These are phyloP conservation scores for Archegozetes longisetosus DNA, from an alignment of 1,140 invertebrate genomes.

Conservation along the genomic window DNA sequence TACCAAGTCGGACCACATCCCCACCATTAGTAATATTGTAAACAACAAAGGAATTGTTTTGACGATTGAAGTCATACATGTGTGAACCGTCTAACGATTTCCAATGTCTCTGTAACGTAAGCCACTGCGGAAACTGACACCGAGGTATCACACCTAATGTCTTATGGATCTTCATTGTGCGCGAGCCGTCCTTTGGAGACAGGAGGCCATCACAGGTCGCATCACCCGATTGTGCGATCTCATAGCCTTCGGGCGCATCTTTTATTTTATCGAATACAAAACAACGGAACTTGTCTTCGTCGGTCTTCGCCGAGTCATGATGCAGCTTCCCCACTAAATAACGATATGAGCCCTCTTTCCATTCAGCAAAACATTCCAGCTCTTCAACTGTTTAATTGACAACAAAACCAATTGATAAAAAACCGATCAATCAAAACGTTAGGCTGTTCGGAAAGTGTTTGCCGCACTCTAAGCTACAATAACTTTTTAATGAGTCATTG, in stretches of 20 bases:
- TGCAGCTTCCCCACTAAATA: slow-evolving; percentile 59
- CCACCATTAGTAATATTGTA: slow-evolving; percentile 14
- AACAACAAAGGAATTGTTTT: slow-evolving; percentile 20
- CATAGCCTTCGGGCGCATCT: slow-evolving; percentile 39
- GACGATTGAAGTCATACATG: slow-evolving; percentile 18
- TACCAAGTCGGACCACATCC: slow-evolving; percentile 14
- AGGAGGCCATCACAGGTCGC: slow-evolving; percentile 71
- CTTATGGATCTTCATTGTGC: slow-evolving; percentile 52
- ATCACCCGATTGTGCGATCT: slow-evolving; percentile 68
- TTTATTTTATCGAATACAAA: slow-evolving; percentile 38
- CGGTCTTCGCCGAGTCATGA: slow-evolving; percentile 65
- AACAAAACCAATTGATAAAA: too few species aligned
- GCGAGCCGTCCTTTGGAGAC: slow-evolving; percentile 54
- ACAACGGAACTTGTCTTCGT: slow-evolving; percentile 78
- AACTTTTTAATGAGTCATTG: too few species aligned
- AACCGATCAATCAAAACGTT: too few species aligned
- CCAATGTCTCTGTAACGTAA: slow-evolving; percentile 20
- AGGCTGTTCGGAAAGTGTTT: too few species aligned
- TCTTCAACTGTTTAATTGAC: slow-evolving; percentile 49
- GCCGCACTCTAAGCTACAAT: too few species aligned
- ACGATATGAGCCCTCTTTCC: slow-evolving; percentile 71
- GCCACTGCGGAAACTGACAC: slow-evolving; percentile 22
- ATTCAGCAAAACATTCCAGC: slow-evolving; percentile 62
- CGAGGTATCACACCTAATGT: slow-evolving; percentile 31
- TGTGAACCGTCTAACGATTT: slow-evolving; percentile 21